Base-by-base conservation (phyloP, 2,888 invertebrate species). In the Cartodere bifasciata region DNA sequence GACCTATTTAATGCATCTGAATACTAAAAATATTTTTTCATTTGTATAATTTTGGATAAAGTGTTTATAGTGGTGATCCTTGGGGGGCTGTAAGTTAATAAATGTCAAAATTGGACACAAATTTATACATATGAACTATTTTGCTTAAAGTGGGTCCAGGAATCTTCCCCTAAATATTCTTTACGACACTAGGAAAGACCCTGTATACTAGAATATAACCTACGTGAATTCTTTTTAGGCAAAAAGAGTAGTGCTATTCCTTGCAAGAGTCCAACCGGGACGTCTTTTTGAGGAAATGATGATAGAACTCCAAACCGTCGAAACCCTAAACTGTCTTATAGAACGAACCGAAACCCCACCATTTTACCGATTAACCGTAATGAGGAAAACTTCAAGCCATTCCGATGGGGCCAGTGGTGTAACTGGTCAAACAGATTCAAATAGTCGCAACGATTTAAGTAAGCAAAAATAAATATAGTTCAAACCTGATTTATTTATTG, bases 321-420 rank as follows among this genome's bases (percentile, higher is more conserved):
- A 95, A 64, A 91, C 94, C 0, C 69, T 95, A 31, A 92, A 91
- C 63, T 92, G 92, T 58, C 71, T 88, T 43, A 90, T 98, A 45
- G 95, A 97, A 60, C 71, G 97, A 37, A 95, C 92, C 0, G 95
- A 97, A 67, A 94, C 95, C 1, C 94, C 97, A 14, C 98, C 97
- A 3, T 98, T 92, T 65, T 98, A 92, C 63, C 74, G 97, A 21
- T 72, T 95, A 47, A 92, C 90, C 2, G 83, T 84, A 45, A 83
- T 88, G 82, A 63, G 88, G 28, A 90, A 90, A 58, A 82, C 87
- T 13, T 87, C 87, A 9, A 87, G 85, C 30, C 81, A 83, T 55
- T 80, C 80, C 5, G 76, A 76, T 58, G 72, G 72, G 47, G 54
- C 61, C 10, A 59, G 59, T 32, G 63, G 57, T 2, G 63, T 68